A percentile compares a stretch with the other conserved stretches of the same genome.
These are phyloP conservation scores for Pseudocheirus occidentalis DNA, from an alignment of 2,797 vertebrate species.

Conservation along the genomic window DNA sequence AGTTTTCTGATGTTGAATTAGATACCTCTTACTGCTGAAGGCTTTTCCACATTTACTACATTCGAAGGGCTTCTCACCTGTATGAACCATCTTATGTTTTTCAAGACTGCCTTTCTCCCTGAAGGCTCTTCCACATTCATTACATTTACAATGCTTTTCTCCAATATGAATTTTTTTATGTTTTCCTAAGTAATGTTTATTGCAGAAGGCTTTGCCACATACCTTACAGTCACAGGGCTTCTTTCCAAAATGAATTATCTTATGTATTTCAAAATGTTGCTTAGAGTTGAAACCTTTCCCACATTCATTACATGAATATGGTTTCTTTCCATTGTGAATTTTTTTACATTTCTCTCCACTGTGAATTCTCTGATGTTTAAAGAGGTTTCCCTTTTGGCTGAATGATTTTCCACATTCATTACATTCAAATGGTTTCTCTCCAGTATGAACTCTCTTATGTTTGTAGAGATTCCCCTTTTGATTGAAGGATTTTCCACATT, in stretches of 20 bases:
- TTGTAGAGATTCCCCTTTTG: neutral
- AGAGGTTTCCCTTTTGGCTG: neutral
- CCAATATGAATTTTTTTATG: constrained; percentile 81
- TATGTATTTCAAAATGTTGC: constrained; percentile 55
- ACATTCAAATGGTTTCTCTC: constrained; percentile 26
- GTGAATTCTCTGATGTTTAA: neutral
- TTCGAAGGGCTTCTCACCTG: constrained; percentile 79
- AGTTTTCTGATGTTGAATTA: constrained; percentile 78
- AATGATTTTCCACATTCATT: constrained; percentile 58
- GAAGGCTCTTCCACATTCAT: constrained; percentile 78
- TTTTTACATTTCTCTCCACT: neutral
- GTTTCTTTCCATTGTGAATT: constrained; percentile 36
- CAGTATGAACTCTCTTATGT: neutral
- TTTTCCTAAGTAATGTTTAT: constrained; percentile 74
- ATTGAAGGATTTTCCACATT: neutral
- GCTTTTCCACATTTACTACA: constrained; percentile 79
- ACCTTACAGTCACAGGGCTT: constrained; percentile 74
- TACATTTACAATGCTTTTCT: constrained; percentile 79
- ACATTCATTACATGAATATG: constrained; percentile 38
- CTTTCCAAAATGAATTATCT: constrained; percentile 71
- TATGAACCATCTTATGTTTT: constrained; percentile 81
- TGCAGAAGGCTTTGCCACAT: constrained; percentile 76
- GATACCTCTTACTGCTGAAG: constrained; percentile 78
- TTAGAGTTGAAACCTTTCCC: constrained; percentile 70
- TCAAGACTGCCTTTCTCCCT: constrained; percentile 75